Conservation (phyloP, 2,797 vertebrate genomes). For the Anomalospiza imberbis region DNA sequence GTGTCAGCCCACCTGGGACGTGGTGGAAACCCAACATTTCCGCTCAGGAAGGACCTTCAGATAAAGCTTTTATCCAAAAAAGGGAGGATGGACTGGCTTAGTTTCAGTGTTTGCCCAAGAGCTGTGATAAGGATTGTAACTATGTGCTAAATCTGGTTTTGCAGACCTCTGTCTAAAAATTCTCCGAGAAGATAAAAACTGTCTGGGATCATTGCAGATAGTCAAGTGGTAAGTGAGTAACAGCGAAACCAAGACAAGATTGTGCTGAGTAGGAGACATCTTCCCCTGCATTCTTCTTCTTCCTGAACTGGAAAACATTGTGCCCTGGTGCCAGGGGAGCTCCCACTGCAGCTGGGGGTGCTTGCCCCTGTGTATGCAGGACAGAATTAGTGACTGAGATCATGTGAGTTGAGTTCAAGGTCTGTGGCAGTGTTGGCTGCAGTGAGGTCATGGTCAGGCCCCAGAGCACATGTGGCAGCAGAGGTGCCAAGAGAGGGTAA, state of each 20-base stretch:
- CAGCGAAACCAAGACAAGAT: slow-evolving; percentile 47
- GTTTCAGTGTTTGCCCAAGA: slow-evolving; percentile 29
- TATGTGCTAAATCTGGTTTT: slow-evolving; percentile 56
- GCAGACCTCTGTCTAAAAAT: slow-evolving; percentile 91
- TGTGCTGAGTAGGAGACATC: slow-evolving; percentile 45
- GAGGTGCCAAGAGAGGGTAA: neutral
- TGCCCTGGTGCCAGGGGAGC: neutral
- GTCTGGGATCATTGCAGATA: slow-evolving; percentile 85
- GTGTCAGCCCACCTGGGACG: slow-evolving; percentile 13
- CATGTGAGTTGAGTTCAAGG: slow-evolving; percentile 1
- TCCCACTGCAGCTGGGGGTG: neutral
- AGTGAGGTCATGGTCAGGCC: slow-evolving; percentile 24
- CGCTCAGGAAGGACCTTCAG: neutral
- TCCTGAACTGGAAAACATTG: neutral
- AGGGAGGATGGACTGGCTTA: neutral
- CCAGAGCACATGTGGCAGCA: neutral
- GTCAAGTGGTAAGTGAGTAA: slow-evolving; percentile 84
- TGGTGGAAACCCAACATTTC: neutral
- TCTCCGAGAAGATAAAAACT: slow-evolving; percentile 85
- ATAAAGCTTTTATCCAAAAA: slow-evolving; percentile 4
- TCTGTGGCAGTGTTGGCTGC: neutral
- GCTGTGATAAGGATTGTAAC: slow-evolving; percentile 26
- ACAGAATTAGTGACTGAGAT: slow-evolving; percentile 1
- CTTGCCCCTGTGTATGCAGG: neutral
- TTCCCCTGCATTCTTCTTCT: neutral